These are phyloP conservation scores for Choristoneura rosaceana DNA, from an alignment of 2,888 invertebrate genomes.

Conservation along the genomic window DNA sequence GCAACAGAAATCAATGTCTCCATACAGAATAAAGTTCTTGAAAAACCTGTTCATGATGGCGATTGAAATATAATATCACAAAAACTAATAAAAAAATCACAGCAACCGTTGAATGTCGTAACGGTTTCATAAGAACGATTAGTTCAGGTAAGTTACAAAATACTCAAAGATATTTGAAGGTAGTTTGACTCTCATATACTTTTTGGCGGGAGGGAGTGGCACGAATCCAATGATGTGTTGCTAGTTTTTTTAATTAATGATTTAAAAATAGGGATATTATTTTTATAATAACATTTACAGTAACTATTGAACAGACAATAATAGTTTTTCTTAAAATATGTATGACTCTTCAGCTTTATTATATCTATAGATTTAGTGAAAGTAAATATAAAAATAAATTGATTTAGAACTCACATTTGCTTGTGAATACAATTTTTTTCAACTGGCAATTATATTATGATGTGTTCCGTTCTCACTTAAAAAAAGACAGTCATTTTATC, in stretches of 20 bases:
- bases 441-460: constrained; percentile 1
- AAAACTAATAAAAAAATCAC: constrained; percentile 14
- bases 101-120: constrained; percentile 5
- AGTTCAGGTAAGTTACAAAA: neutral
- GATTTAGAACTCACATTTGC: too few relatives aligned
- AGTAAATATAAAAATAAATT: too few relatives aligned
- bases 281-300: too few relatives aligned
- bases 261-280: too few relatives aligned
- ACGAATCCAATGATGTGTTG: neutral
- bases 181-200: neutral
- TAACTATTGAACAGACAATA: too few relatives aligned
- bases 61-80: constrained; percentile 25
- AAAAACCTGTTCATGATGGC: constrained; percentile 56
- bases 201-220: neutral
- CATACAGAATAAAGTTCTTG: constrained; percentile 67
- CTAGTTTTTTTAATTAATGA: neutral
- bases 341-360: too few relatives aligned
- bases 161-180: neutral
- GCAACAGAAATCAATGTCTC: constrained; percentile 62
- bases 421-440: neutral
- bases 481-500: too few relatives aligned
- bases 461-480: neutral
- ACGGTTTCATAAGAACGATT: neutral
- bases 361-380: too few relatives aligned
- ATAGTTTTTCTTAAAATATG: too few relatives aligned